Evolutionary conservation across 2,113 vertebrate genomes (phyloP), one percentile per base, ranked within the genome.

Genomic region (Tauraco erythrolophus): DNA sequence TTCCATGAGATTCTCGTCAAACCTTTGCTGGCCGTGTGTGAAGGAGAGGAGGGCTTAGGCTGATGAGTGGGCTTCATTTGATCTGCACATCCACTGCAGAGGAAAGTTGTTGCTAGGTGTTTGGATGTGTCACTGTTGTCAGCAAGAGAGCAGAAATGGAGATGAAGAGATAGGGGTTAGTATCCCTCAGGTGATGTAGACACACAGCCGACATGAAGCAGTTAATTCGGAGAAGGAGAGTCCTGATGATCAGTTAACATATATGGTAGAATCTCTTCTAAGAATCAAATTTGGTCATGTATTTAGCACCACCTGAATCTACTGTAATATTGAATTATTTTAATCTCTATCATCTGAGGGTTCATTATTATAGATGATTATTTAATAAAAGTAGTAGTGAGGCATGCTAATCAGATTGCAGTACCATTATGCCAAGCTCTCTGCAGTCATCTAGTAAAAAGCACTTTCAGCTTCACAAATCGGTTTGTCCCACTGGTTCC

Each of bases 351-450:
- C 60, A 43, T 74, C 10, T 27, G 35, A 92, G 68, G 7, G 72
- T 94, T 94, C 53, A 16, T 92, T 96, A 75, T 48, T 87, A 64
- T 84, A 60, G 90, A 76, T 94, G 80, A 84, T 86, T 94, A 82
- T 82, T 89, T 75, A 95, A 87, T 97, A 81, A 84, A 89, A 89
- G 48, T 19, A 76, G 64, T 70, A 81, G 53, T 53, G 84, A 92
- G 80, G 70, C 77, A 16, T 56, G 50, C 61, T 84, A 91, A 92
- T 96, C 89, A 78, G 65, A 57, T 84, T 87, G 57, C 37, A 48
- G 45, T 79, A 51, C 19, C 70, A 39, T 95, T 91, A 79, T 65
- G 51, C 51, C 65, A 58, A 60, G 30, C 65, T 92, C 51, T 92
- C 76, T 61, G 54, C 37, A 91, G 61, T 88, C 33, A 23, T 75